Base-by-base conservation (phyloP, 2,113 vertebrate species). In the Centropristis striata region DNA sequence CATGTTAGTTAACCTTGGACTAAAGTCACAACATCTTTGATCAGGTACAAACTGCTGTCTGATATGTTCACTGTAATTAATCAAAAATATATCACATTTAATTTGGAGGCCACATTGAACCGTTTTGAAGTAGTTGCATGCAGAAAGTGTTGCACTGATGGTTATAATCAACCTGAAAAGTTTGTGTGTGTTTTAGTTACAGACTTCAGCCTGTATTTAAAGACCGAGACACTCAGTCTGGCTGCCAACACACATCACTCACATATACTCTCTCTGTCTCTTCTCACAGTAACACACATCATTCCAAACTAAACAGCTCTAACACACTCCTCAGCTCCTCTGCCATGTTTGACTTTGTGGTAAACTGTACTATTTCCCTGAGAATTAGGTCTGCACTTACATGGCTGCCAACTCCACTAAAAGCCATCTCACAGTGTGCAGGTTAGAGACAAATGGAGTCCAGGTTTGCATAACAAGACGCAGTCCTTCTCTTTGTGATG, bases 381-480 rank as follows among this genome's bases (percentile, higher is more conserved):
- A 44, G 0, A 66, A 63, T 79, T 59, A 63, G 49, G 0, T 78
- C 67, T 68, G 25, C n/a, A 0, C 61, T 39, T 39, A 20, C 5
- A 1, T 61, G 7, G 14, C 66, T 74, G 78, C 86, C 88, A 86
- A 75, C 58, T 78, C 49, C 58, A 61, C 67, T 81, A 49, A 80
- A 71, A 81, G 63, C 49, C 73, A 1, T 59, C 37, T 67, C 80
- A 76, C 39, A 23, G 21, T 54, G 55, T 36, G 71, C 59, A 76
- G 42, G 73, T 77, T 51, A 32, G 64, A 70, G 57, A 74, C 70
- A 49, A 58, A 68, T 60, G 44, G 51, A 74, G 71, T 46, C 32
- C 15, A 3, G 71, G 10, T 78, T 66, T 60, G 46, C 65, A 74
- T 71, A 59, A 53, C 1, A 3, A 27, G 25, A 74, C n/a, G 10